These are phyloP conservation scores for Sarcoramphus papa DNA, from an alignment of 2,797 vertebrate genomes.

Conservation along the genomic window DNA sequence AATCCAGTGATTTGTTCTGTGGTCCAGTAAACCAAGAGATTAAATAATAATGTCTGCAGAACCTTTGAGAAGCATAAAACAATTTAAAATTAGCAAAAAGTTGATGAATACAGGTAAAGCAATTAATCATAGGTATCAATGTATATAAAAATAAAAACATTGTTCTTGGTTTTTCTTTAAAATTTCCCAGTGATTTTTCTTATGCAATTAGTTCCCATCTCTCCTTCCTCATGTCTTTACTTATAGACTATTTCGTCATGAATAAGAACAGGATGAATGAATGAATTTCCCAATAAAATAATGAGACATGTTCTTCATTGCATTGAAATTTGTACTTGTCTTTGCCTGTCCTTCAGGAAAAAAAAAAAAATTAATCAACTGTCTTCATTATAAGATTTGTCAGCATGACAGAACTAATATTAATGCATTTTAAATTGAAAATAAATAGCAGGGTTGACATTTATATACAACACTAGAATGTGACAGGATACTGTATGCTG, in stretches of 20 bases:
- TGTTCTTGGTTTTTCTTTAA: neutral
- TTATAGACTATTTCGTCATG: neutral
- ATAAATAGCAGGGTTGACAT: conserved; percentile 32
- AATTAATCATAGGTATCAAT: neutral
- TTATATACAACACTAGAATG: neutral
- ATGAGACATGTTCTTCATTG: neutral
- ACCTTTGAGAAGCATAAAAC: neutral
- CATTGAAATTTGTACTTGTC: neutral
- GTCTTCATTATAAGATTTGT: conserved; percentile 36
- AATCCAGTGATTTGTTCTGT: neutral
- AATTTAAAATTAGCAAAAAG: neutral
- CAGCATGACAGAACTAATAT: conserved; percentile 28
- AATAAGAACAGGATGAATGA: neutral
- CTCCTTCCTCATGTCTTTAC: neutral
- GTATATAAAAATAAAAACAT: neutral
- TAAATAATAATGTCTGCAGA: neutral
- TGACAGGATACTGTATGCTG: neutral
- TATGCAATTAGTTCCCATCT: neutral
- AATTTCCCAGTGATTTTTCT: neutral
- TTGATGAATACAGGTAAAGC: neutral
- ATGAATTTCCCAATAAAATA: neutral
- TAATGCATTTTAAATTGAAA: conserved; percentile 52
- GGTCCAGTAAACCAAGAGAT: neutral
- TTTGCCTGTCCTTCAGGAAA: conserved; percentile 12
- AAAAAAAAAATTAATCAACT: neutral